Evolutionary conservation across 2,113 vertebrate genomes (phyloP), one percentile per base, ranked within the genome.

Genomic region (Zosterops japonicus): DNA sequence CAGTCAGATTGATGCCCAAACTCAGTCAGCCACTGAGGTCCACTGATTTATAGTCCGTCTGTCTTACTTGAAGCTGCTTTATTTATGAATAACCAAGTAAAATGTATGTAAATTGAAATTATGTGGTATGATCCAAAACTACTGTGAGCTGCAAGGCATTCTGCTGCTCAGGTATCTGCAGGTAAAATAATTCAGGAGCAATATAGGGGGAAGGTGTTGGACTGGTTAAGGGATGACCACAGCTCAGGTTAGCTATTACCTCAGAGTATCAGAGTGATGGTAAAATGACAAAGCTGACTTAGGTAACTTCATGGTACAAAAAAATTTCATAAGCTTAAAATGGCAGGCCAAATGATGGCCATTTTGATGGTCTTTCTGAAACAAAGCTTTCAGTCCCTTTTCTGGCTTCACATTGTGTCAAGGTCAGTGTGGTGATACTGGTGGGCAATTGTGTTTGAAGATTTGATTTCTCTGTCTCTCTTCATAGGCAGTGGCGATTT

Each of bases 401-500:
- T 61, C 47, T 90, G 14, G 12, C 86, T 57, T 80, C 11, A 16
- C 25, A 14, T 49, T n/a, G 11, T 9, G 12, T 68, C 74, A 55
- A 31, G n/a, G 35, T 79, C 71, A 42, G 0, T 49, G 29, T 35
- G 29, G 11, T 71, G 50, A 42, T 56, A 29, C 5, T 67, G 41
- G 41, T 56, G 42, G 49, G 44, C 63, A 81, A 1, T 44, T 46
- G 35, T 55, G 47, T 67, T 87, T 29, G 27, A 64, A 69, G 36
- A 59, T 50, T 20, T 70, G 59, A 85, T 92, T 77, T 74, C 70
- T 57, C 75, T 89, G 74, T 96, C 76, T 97, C 79, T 96, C 49
- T 96, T 97, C 21, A 2, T 93, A 99, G 99, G 99, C 99, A 0
- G 99, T 99, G 93, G 99, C 99, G 0, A 99, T 99, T 92, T 97